phyloP scores from a whole-genome alignment of 2,888 invertebrate genomes.

The Palloptera scutellata region DNA sequence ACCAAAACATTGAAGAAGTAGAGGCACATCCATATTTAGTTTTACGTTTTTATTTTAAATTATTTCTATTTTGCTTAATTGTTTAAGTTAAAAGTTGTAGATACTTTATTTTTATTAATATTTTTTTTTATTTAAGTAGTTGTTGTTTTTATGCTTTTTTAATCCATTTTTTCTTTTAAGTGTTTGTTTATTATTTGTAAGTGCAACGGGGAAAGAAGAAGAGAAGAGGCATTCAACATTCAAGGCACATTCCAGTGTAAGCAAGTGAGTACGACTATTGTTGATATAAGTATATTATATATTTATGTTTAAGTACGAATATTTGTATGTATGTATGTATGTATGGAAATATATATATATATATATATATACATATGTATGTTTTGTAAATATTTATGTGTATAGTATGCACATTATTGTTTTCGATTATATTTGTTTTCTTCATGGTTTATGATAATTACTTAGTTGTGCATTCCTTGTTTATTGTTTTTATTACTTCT shows the following conservation, averaged over 20 bases:
- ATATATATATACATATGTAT: conserved; percentile 21
- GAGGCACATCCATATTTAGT: conserved; percentile 49
- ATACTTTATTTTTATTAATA: background rate
- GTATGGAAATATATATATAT: conserved; percentile 9
- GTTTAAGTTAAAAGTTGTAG: background rate
- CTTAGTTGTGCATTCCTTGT: background rate
- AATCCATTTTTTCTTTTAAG: background rate
- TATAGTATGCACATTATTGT: conserved; percentile 1
- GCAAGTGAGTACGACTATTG: conserved; percentile 29
- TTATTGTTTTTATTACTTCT: too few relatives aligned
- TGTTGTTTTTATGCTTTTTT: background rate
- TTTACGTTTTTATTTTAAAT: too few relatives aligned
- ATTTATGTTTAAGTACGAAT: conserved; percentile 39
- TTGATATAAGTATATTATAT: conserved; percentile 31
- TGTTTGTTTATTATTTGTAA: background rate
- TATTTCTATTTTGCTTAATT: background rate
- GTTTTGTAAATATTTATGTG: background rate
- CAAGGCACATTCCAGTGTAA: conserved; percentile 49
- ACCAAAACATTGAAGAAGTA: conserved; percentile 47
- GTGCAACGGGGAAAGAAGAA: conserved; percentile 37
- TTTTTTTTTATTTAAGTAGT: background rate
- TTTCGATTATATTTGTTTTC: background rate
- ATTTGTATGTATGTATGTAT: conserved; percentile 3
- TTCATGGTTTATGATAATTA: conserved; percentile 6
- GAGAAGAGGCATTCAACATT: conserved; percentile 49